Evolutionary conservation across 1,140 invertebrate genomes (phyloP), one percentile per base, ranked within the genome.

Genomic region (Spodoptera litura): DNA sequence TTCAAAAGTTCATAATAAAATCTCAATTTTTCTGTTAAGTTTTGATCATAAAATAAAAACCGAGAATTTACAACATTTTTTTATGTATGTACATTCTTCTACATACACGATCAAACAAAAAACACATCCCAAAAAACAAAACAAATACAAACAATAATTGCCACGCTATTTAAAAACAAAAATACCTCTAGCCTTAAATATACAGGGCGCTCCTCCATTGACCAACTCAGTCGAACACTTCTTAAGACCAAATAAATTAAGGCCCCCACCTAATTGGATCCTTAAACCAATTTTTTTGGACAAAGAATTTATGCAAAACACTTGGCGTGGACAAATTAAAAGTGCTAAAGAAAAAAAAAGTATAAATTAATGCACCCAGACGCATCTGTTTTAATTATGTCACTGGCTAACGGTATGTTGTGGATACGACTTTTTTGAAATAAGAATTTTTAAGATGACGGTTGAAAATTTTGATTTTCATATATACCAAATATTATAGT

Each of bases 261-360:
- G 55, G 62, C 73, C 81, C 75, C 86, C 86, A 83, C 86, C 89
- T 93, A 93, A 93, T 92, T 93, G 86, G 84, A 82, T 78, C 58
- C 80, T 83, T 88, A 81, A 80, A 85, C 79, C 85, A 83, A 84
- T 87, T 87, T 85, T 84, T 81, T 78, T 66, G 44, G 78, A 61
- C 38, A 86, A 87, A 83, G 92, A 90, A 92, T 92, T 92, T 92
- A 93, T 92, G 91, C 92, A 90, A 92, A 93, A 90, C 89, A 92
- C 86, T 88, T 81, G 83, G 76, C 83, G 85, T 83, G 80, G 86
- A 90, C 91, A 92, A 93, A 93, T 93, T 92, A 93, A 93, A 93
- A 91, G 88, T 80, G 85, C 83, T 76, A 84, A 86, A 80, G 71
- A 83, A 84, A 80, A 88, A 88, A 90, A 88, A 89, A 85, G 83